Percentiles rank a stretch among this genome's conserved stretches.
Evolutionary conservation across 2,797 vertebrate genomes (phyloP).

Genomic region (Sternarchorhynchus goeldii): DNA sequence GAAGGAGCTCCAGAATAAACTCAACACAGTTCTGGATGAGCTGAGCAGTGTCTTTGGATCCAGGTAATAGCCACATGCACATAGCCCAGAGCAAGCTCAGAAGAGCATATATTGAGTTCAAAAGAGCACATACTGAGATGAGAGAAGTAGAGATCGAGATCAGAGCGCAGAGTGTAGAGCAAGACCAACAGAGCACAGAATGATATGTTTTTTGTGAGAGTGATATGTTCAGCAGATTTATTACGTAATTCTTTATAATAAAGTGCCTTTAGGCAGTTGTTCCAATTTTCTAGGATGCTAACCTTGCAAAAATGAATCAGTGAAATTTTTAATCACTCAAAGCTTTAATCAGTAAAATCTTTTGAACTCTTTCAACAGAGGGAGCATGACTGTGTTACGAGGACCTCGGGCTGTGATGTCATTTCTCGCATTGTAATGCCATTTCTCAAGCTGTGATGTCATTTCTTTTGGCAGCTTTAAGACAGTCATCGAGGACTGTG

Average conservation of each 20-base stretch:
- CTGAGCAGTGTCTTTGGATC: slow-evolving; percentile 86
- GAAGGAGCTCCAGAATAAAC: slow-evolving; percentile 95
- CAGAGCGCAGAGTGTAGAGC: neutral
- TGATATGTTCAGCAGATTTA: neutral
- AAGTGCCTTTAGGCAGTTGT: neutral
- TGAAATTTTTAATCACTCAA: too few species aligned
- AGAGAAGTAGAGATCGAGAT: neutral
- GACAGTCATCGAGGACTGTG: slow-evolving; percentile 88
- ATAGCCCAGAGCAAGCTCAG: neutral
- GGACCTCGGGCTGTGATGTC: neutral
- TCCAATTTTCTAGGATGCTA: too few species aligned
- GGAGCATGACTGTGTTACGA: neutral
- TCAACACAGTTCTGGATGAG: slow-evolving; percentile 89
- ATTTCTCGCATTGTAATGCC: neutral
- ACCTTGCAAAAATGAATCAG: too few species aligned
- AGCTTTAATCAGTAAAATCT: too few species aligned
- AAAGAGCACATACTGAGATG: neutral
- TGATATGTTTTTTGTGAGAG: neutral
- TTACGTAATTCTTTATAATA: neutral
- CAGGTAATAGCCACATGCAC: slow-evolving; percentile 77
- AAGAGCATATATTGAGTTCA: neutral
- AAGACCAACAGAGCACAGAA: neutral
- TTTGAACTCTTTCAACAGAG: too few species aligned
- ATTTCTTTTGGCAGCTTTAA: slow-evolving; percentile 79
- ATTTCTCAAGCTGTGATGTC: slow-evolving; percentile 1